Evolutionary conservation across 2,888 invertebrate genomes (phyloP), one percentile per base, ranked within the genome.

Genomic region (Mythimna lalbum): DNA sequence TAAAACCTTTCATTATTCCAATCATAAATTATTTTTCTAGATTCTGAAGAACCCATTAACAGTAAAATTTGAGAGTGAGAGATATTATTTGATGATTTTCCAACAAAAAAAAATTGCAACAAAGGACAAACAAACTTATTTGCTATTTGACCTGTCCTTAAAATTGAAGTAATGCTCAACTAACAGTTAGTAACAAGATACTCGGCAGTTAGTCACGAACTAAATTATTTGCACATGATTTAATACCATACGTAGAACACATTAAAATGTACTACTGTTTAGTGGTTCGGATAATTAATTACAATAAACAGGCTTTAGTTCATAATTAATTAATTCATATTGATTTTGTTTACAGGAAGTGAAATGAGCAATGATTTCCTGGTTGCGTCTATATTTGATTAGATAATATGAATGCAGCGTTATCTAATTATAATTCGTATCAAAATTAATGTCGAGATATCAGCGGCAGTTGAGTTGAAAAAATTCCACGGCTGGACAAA

Each of bases 251-350:
- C 64, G 82, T 78, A 72, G n/a, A 63, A 43, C 67, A 68, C 64
- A 81, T 69, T 82, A 68, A 68, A 79, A 82, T 73, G 50, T n/a
- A 60, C 31, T 59, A 39, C 27, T 62, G 67, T 79, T 82, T 73
- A 82, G 67, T 82, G 64, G 63, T 76, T 55, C 27, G 63, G n/a
- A 64, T 55, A 79, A 78, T 82, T 72, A 64, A 82, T 79, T 72
- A 66, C 57, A 78, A 47, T 78, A 78, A 78, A 78, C 82, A 82
- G 23, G 63, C 61, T 82, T 60, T 59, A 69, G 75, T 66, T 70
- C 17, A 47, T 57, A 50, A 56, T 50, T 68, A 68, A 80, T 80
- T 65, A 53, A 82, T 60, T 63, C 49, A 56, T 50, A 74, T 73
- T 59, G 56, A 68, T 72, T 72, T 50, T 59, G 23, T 43, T 72